Evolutionary conservation across 2,797 vertebrate species (phyloP), one percentile per base, ranked within the genome.

Genomic region (Leucoraja ocellata): DNA sequence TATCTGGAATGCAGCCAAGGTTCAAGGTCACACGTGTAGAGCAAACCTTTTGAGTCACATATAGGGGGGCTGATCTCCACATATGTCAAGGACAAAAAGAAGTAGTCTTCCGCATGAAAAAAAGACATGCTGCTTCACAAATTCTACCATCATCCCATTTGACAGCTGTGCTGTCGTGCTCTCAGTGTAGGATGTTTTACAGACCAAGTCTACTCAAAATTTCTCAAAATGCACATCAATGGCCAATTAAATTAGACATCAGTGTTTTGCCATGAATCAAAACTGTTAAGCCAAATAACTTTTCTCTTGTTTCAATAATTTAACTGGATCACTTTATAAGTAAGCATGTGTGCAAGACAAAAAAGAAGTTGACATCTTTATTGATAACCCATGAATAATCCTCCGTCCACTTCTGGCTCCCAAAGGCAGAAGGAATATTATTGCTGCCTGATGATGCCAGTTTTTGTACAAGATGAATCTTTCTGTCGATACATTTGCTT

Each of bases 331-430:
- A 86, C 63, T 65, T 86, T 32, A 63, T 86, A 86, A 65, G 83
- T 65, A 65, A 86, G 83, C 25, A 63, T 32, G 83, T 65, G 58
- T 86, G 7, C n/a, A 86, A 63, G 28, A 7, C 13, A 13, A 86
- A 86, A 86, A 63, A 86, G 58, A 32, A 86, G 83, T n/a, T 86
- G 83, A 86, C 83, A 63, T 32, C 28, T 65, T 86, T 86, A 86
- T 86, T 86, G 63, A 86, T 86, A 86, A 61, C 83, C 81, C 83
- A 18, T 86, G 83, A 86, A 86, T 63, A 65, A 32, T 65, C 28
- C 83, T 86, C 83, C 16, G 77, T 78, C 77, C 65, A 86, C 65
- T 86, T 65, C 83, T 86, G 28, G 61, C 61, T 65, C 28, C 58
- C 32, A 16, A 65, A n/a, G 28, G 61, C 61, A 86, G 13, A 32